A percentile compares a stretch with the other conserved stretches of the same genome.
Conservation (phyloP, 2,113 vertebrate genomes). For the Mus musculus region GRCm39 chr16:60303501-60304000, state of each 20-base stretch:
- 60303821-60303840: background rate
- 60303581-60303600: background rate
- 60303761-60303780: background rate
- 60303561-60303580: background rate
- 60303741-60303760: background rate
- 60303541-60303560: background rate
- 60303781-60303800: background rate
- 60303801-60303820: background rate
- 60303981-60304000: background rate
- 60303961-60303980: constrained; percentile 10
- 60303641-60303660: background rate
- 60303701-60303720: background rate
- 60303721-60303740: background rate
- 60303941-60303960: constrained; percentile 45
- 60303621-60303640: background rate
- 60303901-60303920: background rate
- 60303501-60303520: background rate
- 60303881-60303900: background rate
- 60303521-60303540: background rate
- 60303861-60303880: background rate
- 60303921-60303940: constrained; percentile 31
- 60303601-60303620: background rate
- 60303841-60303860: constrained; percentile 3
- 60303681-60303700: background rate
- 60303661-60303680: background rate